Percentiles rank a stretch among this genome's conserved stretches.
These are phyloP conservation scores for Euschistus heros DNA, from an alignment of 1,140 invertebrate species.

Conservation along the genomic window DNA sequence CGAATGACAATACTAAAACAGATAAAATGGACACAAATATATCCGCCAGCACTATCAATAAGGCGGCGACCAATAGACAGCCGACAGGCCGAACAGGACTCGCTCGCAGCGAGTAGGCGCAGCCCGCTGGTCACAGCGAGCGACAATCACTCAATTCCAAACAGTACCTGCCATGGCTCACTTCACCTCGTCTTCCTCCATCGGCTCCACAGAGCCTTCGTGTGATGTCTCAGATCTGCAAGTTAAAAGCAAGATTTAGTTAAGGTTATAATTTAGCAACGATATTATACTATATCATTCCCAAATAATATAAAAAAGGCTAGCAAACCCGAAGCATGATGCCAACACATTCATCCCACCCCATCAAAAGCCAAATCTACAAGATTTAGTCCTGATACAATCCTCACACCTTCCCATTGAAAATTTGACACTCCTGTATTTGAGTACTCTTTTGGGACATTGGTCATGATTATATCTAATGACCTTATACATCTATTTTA, in stretches of 20 bases:
- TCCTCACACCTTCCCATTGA: not conserved
- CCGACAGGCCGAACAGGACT: not conserved
- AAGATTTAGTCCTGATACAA: not conserved
- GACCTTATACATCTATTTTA: too few relatives aligned
- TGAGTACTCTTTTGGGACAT: too few relatives aligned
- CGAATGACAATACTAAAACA: not conserved
- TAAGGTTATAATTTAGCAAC: not conserved
- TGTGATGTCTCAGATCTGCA: slow-evolving; percentile 51
- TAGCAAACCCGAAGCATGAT: too few relatives aligned
- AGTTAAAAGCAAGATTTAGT: not conserved
- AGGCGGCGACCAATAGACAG: not conserved
- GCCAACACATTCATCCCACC: not conserved
- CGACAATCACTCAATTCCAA: not conserved
- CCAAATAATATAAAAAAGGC: not conserved
- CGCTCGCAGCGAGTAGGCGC: not conserved
- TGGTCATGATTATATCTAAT: too few relatives aligned
- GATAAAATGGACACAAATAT: slow-evolving; percentile 1
- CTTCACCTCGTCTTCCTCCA: slow-evolving; percentile 66
- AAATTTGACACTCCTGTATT: too few relatives aligned
- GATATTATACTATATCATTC: not conserved
- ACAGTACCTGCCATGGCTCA: slow-evolving; percentile 30
- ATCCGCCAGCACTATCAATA: not conserved
- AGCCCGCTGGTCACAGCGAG: not conserved
- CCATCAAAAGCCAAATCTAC: not conserved
- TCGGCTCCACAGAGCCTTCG: slow-evolving; percentile 64